Base-by-base conservation (phyloP, 2,888 invertebrate genomes). In the Scaptomyza cyrtandrae region DNA sequence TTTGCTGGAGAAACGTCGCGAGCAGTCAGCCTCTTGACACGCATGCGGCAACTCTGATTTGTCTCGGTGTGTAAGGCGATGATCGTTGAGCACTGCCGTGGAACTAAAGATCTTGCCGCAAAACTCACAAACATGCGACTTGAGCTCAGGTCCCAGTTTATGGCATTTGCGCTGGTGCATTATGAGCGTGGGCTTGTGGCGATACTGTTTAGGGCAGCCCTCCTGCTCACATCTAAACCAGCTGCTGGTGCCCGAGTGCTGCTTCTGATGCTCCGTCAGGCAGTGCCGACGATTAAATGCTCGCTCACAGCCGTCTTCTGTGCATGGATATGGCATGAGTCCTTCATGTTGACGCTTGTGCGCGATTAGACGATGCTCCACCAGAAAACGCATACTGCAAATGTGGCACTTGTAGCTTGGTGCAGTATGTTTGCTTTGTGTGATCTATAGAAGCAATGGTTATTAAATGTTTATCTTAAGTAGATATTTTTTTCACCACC, bases 81-180 rank as follows among this genome's bases (percentile, higher is more conserved):
- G 91, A 59, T 89, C 86, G 14, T 78, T 89, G 3, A 91, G 67
- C 11, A 84, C 82, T 0, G 87, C 74, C 13, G 83, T 66, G 0
- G 87, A 82, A 33, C 80, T 85, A 3, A 90, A 88, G 0, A 87
- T 75, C 68, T 89, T 88, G 2, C 91, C 91, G 43, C 91, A 91
- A 29, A 85, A 80, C 44, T 91, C 91, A 46, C 91, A 91, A 1
- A 90, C 57, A n/a, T 90, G 89, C 0, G 78, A 71, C 48, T 88
- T 88, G 0, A 86, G 57, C 45, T 80, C 82, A 1, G 87, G 79
- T 3, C 90, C 91, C 14, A 79, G 24, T 19, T 86, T 79, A 44
- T 90, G 90, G 45, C 37, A 74, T 49, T 75, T 80, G 1, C 90
- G 80, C 67, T 79, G 60, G 48, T 91, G 91, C 57, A 86, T 72